A percentile compares a stretch with the other conserved stretches of the same genome.
Evolutionary conservation across 2,113 vertebrate genomes (phyloP).

Genomic region (Eclectus roratus): DNA sequence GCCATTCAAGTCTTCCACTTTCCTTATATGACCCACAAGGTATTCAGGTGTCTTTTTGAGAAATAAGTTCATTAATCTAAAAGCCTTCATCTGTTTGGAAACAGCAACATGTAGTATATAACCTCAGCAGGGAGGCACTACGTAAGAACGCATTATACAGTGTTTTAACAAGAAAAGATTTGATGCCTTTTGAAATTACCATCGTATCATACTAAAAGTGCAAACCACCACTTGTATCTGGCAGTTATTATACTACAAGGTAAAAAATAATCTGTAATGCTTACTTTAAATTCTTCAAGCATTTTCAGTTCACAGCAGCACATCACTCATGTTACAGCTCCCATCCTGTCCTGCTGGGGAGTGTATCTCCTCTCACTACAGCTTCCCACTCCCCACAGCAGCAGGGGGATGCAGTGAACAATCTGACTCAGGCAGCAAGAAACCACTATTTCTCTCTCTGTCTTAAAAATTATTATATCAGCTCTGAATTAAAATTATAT

Average conservation of each 20-base stretch:
- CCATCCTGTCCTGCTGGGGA: background rate
- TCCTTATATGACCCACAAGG: background rate
- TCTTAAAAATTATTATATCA: background rate
- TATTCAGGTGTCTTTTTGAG: background rate
- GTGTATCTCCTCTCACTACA: background rate
- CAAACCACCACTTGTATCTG: background rate
- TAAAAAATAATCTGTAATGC: background rate
- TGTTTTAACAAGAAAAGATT: background rate
- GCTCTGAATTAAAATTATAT: background rate
- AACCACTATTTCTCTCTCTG: background rate
- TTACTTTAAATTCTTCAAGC: background rate
- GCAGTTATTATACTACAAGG: background rate
- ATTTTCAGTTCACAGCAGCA: background rate
- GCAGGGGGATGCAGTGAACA: background rate
- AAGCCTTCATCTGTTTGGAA: background rate
- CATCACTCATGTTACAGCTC: background rate
- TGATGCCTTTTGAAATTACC: background rate
- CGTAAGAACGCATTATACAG: rapidly evolving
- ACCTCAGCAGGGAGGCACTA: background rate
- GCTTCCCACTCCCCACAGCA: background rate
- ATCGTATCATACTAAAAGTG: background rate
- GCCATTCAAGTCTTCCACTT: background rate
- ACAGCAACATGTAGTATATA: background rate
- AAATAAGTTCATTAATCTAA: background rate
- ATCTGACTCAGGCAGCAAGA: background rate